A percentile compares a stretch with the other conserved stretches of the same genome.
These are phyloP conservation scores for Leptocoma aspasia DNA, from an alignment of 2,113 vertebrate species.

Conservation along the genomic window DNA sequence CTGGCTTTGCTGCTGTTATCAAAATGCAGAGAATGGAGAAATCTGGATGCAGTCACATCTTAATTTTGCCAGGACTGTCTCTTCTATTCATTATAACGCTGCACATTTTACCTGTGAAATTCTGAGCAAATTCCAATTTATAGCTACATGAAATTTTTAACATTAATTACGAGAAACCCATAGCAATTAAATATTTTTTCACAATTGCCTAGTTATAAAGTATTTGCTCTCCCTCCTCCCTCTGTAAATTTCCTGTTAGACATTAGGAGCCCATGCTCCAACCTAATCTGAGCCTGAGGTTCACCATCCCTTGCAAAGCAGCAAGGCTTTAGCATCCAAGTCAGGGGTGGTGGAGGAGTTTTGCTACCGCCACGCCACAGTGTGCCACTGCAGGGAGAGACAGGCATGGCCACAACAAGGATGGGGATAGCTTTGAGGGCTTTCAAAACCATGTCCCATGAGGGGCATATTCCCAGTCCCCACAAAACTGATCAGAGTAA, in stretches of 20 bases:
- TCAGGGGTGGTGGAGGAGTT: rapidly evolving
- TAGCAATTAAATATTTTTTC: neutral
- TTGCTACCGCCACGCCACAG: neutral
- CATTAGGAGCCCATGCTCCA: neutral
- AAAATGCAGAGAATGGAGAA: neutral
- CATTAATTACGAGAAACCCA: neutral
- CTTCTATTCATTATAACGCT: neutral
- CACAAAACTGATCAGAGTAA: neutral
- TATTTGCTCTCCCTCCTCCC: neutral
- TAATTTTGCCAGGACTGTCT: neutral
- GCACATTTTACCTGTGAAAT: neutral
- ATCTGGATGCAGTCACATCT: neutral
- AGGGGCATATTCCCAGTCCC: rapidly evolving
- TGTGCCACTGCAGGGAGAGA: neutral
- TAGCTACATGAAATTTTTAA: neutral
- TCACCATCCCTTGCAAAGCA: neutral
- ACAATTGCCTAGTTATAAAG: neutral
- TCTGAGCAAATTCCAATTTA: neutral
- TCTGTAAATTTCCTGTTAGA: neutral
- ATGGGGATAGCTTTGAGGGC: neutral
- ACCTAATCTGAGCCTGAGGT: neutral
- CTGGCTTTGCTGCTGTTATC: neutral
- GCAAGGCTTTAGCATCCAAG: neutral
- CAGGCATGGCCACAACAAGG: neutral
- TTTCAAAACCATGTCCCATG: neutral